Evolutionary conservation across 2,113 vertebrate species (phyloP).

Genomic region (Tachycineta bicolor): DNA sequence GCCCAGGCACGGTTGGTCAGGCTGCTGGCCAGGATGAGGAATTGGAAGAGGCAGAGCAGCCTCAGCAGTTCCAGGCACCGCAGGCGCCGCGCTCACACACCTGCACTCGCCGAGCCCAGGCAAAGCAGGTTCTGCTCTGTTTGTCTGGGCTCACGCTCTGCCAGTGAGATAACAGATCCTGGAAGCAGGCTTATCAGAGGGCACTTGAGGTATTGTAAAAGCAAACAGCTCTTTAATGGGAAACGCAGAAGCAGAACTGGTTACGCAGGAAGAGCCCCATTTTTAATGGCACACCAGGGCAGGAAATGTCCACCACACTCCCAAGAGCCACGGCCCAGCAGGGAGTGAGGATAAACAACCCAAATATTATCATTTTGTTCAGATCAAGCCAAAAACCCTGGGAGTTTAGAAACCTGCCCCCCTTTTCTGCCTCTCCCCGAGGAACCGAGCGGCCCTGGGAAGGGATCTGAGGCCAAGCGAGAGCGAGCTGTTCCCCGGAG

Average conservation of each 20-base stretch:
- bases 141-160: neutral
- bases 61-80: neutral
- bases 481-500: neutral
- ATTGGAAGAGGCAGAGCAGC: neutral
- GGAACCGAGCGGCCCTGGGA: neutral
- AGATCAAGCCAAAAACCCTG: neutral
- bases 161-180: neutral
- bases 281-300: neutral
- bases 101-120: neutral
- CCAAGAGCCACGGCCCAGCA: neutral
- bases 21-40: neutral
- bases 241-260: constrained; percentile 19
- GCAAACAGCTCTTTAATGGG: neutral
- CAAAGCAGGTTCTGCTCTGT: neutral
- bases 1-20: neutral
- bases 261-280: neutral
- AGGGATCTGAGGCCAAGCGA: neutral
- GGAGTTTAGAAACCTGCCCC: neutral
- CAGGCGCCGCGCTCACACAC: rapidly evolving
- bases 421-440: neutral
- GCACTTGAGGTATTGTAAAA: neutral
- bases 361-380: neutral
- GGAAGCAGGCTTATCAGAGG: neutral
- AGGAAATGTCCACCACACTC: neutral
- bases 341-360: neutral